Evolutionary conservation across 2,888 invertebrate species (phyloP).

Genomic region (Anagyrus pseudococci): DNA sequence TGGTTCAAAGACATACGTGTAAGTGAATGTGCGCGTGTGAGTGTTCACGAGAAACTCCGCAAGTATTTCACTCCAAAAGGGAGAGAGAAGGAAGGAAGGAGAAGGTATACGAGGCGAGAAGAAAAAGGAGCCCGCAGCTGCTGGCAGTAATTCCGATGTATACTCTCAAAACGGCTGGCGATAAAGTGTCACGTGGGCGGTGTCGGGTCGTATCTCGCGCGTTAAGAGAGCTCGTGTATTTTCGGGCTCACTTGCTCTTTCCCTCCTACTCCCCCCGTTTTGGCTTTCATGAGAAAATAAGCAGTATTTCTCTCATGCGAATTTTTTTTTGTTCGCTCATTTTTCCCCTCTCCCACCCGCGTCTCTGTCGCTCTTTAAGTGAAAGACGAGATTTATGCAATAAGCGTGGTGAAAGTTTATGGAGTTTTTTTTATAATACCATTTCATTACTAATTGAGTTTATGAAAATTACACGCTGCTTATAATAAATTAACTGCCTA

Average conservation of each 20-base stretch:
- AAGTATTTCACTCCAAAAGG: neutral
- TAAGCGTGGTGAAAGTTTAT: no score
- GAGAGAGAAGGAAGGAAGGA: constrained; percentile 33
- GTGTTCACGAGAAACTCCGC: no score
- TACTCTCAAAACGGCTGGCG: constrained; percentile 48
- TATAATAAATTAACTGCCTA: no score
- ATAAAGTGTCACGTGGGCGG: constrained; percentile 52
- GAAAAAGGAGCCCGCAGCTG: constrained; percentile 52
- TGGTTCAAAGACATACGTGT: constrained; percentile 12
- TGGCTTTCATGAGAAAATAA: neutral
- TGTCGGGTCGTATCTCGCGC: neutral
- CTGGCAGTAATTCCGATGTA: constrained; percentile 52
- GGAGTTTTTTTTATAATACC: no score
- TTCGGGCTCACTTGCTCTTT: neutral
- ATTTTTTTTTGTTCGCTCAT: neutral
- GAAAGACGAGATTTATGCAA: no score
- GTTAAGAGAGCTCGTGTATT: neutral
- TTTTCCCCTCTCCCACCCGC: neutral
- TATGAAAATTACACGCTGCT: no score
- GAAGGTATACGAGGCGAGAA: no score
- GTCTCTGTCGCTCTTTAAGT: neutral
- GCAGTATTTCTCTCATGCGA: neutral
- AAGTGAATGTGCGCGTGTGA: no score
- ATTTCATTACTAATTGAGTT: no score
- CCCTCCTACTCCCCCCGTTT: neutral